These are phyloP conservation scores for Epinotia bilunana DNA, from an alignment of 2,888 invertebrate species.

Conservation along the genomic window DNA sequence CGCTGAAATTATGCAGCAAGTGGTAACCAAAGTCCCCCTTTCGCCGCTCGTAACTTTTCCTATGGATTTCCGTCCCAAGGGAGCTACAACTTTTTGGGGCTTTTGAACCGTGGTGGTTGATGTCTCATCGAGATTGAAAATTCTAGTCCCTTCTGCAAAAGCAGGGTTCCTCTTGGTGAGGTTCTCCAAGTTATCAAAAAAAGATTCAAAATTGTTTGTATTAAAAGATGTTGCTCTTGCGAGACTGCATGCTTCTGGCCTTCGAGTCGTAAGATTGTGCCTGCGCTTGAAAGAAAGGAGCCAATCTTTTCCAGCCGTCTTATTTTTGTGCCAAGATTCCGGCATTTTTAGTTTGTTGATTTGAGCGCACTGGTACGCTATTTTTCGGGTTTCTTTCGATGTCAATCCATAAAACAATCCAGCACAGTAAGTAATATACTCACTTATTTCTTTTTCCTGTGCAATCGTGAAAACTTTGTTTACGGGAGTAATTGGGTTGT, in stretches of 20 bases:
- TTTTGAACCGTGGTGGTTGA: constrained; percentile 44
- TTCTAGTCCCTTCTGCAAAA: constrained; percentile 42
- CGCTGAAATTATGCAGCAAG: constrained; percentile 56
- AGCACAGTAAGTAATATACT: not conserved
- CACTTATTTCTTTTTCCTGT: not conserved
- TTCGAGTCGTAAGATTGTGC: not conserved
- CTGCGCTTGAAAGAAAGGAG: not conserved
- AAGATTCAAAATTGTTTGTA: not conserved
- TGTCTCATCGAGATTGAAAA: constrained; percentile 44
- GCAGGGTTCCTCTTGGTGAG: constrained; percentile 15
- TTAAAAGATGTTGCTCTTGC: constrained; percentile 19
- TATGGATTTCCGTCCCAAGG: constrained; percentile 43
- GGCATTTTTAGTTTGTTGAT: constrained; percentile 1
- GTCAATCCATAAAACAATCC: constrained; percentile 3
- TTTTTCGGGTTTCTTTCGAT: not conserved
- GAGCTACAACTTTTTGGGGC: constrained; percentile 36
- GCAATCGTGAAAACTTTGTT: constrained; percentile 4
- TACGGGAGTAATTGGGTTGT: constrained; percentile 2
- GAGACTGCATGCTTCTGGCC: constrained; percentile 11
- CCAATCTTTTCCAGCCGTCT: constrained; percentile 5
- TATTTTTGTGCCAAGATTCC: not conserved
- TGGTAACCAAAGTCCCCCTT: constrained; percentile 57
- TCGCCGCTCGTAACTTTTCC: constrained; percentile 58
- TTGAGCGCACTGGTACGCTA: not conserved
- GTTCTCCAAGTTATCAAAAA: constrained; percentile 2